Base-by-base conservation (phyloP, 2,113 vertebrate species). In the Condylura cristata region DNA sequence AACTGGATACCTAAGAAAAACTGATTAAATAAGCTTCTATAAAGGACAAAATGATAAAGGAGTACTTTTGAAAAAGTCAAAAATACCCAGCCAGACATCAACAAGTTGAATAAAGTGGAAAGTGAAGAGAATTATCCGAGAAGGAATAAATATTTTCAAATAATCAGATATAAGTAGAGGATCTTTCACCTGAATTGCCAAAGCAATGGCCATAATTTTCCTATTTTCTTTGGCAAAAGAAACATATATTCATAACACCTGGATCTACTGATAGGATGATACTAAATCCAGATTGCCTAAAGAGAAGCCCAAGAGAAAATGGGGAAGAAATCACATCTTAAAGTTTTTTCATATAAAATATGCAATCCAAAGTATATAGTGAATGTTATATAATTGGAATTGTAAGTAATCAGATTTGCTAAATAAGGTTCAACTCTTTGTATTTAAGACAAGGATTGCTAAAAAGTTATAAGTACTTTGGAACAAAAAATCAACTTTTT, bases 391-490 rank as follows among this genome's bases (percentile, higher is more conserved):
- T 93, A 97, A 91, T 13, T 93, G 26, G 79, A 86, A 89, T 66
- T 95, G 18, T 68, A 95, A 32, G 18, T 89, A 93, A 89, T 96
- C 76, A 75, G 30, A 24, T 81, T 79, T 89, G 26, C 60, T 96
- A 92, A 95, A 82, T 88, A 86, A 94, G 53, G 51, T n/a, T 90
- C 71, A 95, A 41, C 30, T 94, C 34, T 82, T 83, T 89, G 61
- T 89, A 78, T 82, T 78, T 94, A 92, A 92, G 71, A 96, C 93
- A 46, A 95, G 58, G 61, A 95, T 44, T 91, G 32, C 79, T 68
- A 86, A 53, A 70, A 92, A 91, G 58, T 89, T 94, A 93, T 81
- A 94, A 93, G 89, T 96, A 97, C 95, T 83, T 93, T 66, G 74
- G 46, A 22, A 79, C 65, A 66, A 14, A 61, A 61, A 26, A 61